Base-by-base conservation (phyloP, 2,888 invertebrate species). In the Pammene aurita region DNA sequence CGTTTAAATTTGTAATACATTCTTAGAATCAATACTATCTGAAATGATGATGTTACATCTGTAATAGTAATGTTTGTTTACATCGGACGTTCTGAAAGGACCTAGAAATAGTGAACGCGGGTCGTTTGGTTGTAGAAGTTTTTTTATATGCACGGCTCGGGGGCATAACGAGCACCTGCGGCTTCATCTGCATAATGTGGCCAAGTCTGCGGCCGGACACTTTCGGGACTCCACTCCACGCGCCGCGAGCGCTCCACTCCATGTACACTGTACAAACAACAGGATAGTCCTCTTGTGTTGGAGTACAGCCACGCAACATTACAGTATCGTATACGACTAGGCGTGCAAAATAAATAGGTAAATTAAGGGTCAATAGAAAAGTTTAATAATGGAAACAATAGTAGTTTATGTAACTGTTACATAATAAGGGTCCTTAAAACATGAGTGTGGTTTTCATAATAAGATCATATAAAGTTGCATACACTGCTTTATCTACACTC, bases 141-240 rank as follows among this genome's bases (percentile, higher is more conserved):
- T 90, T n/a, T 44, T 90, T 89, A 88, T 87, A 86, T 84, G 81
- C 73, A 80, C 80, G 81, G 77, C 79, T 80, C 85, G 70, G 73
- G 78, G 84, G 79, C 88, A 91, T 91, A 90, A 92, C 89, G 84
- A 78, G 80, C 91, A 92, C 91, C 90, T 92, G 92, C 82, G 85
- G 70, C 84, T 85, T 87, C 84, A 90, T 92, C 88, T 91, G 87
- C 91, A 92, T 92, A 92, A 92, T 92, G 89, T 90, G 87, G 87
- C 86, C 88, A 86, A 88, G 90, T 86, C 88, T 83, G 70, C 69
- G 71, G 78, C 84, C 80, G 88, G 87, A 86, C 86, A 83, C 76
- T 84, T 86, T 85, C 54, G 52, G 48, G 58, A 41, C 61, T 50
- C 50, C 63, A 44, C 35, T 62, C 42, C 26, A 50, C 18, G 7